phyloP scores from a whole-genome alignment of 2,113 vertebrate species.

The Tetraodon nigroviridis region DNA sequence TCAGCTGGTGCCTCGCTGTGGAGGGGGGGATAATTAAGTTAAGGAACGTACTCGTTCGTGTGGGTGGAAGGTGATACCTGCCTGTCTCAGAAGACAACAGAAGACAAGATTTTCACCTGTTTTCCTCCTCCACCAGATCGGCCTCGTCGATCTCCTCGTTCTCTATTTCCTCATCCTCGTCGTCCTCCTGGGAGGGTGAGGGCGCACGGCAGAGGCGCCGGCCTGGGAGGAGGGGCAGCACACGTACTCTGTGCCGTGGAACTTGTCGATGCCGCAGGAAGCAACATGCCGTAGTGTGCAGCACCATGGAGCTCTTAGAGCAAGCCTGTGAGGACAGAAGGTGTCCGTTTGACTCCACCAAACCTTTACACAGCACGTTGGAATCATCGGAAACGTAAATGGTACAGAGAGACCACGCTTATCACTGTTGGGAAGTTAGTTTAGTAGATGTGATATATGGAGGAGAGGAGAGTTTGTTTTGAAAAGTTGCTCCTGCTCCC shows the following conservation, averaged over 20 bases:
- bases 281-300: constrained; percentile 93
- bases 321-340: constrained; percentile 77
- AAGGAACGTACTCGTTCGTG: constrained; percentile 46
- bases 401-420: too few species aligned
- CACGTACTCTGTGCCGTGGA: constrained; percentile 91
- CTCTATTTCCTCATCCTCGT: constrained; percentile 73
- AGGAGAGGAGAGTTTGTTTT: constrained; percentile 5
- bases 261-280: constrained; percentile 92
- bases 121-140: constrained; percentile 35
- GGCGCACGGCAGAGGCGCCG: constrained; percentile 65
- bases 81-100: constrained; percentile 12
- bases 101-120: constrained; percentile 30
- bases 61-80: constrained; percentile 36
- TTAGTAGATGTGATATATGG: not conserved
- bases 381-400: too few species aligned
- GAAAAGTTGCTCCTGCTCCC: constrained; percentile 1
- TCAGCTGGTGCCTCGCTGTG: constrained; percentile 80
- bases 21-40: constrained; percentile 27
- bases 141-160: constrained; percentile 56
- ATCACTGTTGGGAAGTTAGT: not conserved
- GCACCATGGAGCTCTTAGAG: constrained; percentile 79
- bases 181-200: constrained; percentile 73
- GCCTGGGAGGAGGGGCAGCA: constrained; percentile 84
- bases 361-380: too few species aligned
- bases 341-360: not conserved